These are phyloP conservation scores for Paramormyrops kingsleyae DNA, from an alignment of 2,113 vertebrate species.

Conservation along the genomic window DNA sequence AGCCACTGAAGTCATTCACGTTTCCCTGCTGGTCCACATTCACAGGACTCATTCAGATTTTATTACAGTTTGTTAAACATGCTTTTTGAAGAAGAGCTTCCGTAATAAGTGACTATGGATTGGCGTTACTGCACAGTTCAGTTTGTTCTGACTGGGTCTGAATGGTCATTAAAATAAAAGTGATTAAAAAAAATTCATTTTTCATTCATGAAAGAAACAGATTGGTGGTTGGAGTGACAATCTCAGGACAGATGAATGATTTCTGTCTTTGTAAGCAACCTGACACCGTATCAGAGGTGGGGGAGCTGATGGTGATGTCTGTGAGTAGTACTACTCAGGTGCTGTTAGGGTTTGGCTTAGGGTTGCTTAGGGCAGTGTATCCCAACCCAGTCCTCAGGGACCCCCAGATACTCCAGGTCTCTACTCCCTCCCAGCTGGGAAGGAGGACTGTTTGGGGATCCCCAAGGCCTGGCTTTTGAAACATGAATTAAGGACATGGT, in stretches of 20 bases:
- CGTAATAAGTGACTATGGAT: not conserved
- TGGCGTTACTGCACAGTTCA: not conserved
- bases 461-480: not conserved
- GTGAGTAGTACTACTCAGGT: slow-evolving; percentile 14
- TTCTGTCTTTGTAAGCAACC: slow-evolving; percentile 9
- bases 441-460: not conserved
- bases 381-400: not conserved
- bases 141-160: not conserved
- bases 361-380: not conserved
- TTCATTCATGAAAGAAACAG: not conserved
- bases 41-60: not conserved
- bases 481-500: slow-evolving; percentile 32
- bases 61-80: not conserved
- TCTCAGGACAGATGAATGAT: slow-evolving; percentile 20
- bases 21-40: not conserved
- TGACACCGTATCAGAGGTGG: slow-evolving; percentile 31
- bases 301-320: slow-evolving; percentile 33
- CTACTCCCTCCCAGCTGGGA: not conserved
- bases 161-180: not conserved
- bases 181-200: not conserved
- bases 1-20: not conserved
- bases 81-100: not conserved
- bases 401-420: not conserved
- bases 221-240: slow-evolving; percentile 4
- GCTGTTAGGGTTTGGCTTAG: slow-evolving; percentile 10